These are phyloP conservation scores for Didymodactylos carnosus DNA, from an alignment of 2,888 invertebrate species.

Conservation along the genomic window DNA sequence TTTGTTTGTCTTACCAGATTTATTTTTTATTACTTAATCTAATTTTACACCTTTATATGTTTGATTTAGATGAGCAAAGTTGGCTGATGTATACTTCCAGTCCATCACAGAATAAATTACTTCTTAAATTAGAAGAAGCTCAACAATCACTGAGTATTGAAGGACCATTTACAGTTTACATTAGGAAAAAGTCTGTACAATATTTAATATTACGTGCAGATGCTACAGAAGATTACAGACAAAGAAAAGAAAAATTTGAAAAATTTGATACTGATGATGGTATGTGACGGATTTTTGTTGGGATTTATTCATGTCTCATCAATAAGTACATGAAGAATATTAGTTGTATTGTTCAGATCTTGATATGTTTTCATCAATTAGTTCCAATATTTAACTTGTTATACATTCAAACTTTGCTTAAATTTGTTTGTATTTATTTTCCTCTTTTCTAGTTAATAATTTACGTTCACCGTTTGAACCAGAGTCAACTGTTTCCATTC, in stretches of 20 bases:
- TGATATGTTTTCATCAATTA: too few species aligned
- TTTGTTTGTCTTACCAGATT: too few species aligned
- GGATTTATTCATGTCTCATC: too few species aligned
- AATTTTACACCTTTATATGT: too few species aligned
- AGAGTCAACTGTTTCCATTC: conserved; percentile 21
- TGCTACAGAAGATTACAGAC: conserved; percentile 29
- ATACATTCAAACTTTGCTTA: too few species aligned
- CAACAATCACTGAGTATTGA: conserved; percentile 58
- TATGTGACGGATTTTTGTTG: too few species aligned
- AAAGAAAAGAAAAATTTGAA: neutral
- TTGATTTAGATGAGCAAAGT: conserved; percentile 56
- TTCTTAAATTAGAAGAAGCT: conserved; percentile 35
- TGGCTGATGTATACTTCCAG: conserved; percentile 79
- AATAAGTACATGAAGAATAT: too few species aligned
- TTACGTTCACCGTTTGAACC: neutral
- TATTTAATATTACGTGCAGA: conserved; percentile 64
- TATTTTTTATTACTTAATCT: too few species aligned
- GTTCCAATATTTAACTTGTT: too few species aligned
- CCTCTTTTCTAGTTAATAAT: neutral
- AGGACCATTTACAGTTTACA: conserved; percentile 61
- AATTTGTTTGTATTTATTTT: neutral
- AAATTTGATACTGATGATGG: neutral
- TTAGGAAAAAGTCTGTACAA: conserved; percentile 51
- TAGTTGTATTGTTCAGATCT: too few species aligned
- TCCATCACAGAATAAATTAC: conserved; percentile 49